Conservation (phyloP, 2,113 vertebrate species). For the Eptatretus burgeri region DNA sequence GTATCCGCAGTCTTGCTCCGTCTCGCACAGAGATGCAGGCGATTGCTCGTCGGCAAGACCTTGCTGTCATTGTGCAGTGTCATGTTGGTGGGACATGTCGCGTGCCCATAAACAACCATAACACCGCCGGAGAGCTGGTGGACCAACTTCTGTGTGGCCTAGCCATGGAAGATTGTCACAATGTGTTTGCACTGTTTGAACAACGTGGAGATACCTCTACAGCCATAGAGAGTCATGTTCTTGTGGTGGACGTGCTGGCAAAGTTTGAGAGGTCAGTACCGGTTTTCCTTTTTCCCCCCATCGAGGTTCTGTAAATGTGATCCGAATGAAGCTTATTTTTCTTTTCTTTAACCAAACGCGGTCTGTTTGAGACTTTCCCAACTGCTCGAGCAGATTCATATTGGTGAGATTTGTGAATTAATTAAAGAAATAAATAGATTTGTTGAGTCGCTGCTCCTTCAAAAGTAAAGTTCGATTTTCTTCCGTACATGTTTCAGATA, state of each 20-base stretch:
- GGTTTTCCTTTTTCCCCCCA: neutral
- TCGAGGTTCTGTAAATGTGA: neutral
- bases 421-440: no score
- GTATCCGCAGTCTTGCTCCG: constrained; percentile 49
- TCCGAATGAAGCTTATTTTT: no score
- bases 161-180: neutral
- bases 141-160: constrained; percentile 2
- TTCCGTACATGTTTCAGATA: no score
- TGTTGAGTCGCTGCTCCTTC: no score
- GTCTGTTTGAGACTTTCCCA: no score
- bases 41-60: constrained; percentile 45
- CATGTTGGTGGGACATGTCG: constrained; percentile 67
- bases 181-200: constrained; percentile 1
- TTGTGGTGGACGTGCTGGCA: constrained; percentile 5
- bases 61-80: constrained; percentile 62
- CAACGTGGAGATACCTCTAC: neutral
- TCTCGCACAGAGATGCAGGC: constrained; percentile 64
- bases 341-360: no score
- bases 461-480: no score
- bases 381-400: no score
- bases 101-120: constrained; percentile 72
- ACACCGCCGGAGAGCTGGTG: constrained; percentile 37
- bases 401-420: no score
- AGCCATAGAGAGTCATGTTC: neutral
- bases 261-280: constrained; percentile 3